Evolutionary conservation across 2,113 vertebrate genomes (phyloP), one percentile per base, ranked within the genome.

Genomic region (Todiramphus saurophagus): DNA sequence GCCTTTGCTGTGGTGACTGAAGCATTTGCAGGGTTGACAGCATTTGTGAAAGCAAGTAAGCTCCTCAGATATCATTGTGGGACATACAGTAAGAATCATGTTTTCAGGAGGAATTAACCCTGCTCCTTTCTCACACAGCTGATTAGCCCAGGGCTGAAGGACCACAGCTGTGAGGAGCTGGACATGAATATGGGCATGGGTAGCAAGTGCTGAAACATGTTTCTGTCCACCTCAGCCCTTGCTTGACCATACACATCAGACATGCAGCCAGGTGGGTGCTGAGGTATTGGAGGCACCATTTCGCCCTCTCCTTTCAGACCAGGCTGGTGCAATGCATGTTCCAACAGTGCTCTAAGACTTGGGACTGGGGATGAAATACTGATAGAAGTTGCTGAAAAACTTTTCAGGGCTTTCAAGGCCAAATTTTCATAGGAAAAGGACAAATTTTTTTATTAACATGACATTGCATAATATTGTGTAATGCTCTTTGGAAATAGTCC

Each of bases 211-310:
- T 2, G 3, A 72, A 75, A n/a, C 3, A 19, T 1, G 0, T 44
- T 67, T 78, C 53, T 3, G 3, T 30, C 14, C 41, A 21, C 50
- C 30, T 83, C 39, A 48, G 30, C 7, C 44, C 17, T 33, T 62
- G 15, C 39, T 77, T 66, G 35, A 43, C 44, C 1, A 0, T 28
- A 17, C 11, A 30, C 2, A 5, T 6, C 16, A 30, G 68, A 43
- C 0, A 0, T n/a, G 8, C 24, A 43, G 21, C n/a, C 41, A n/a
- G n/a, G 18, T 53, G 18, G 12, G 25, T n/a, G 35, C 39, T 66
- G 50, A 51, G 58, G 20, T 20, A 46, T 39, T 3, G 0, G 44
- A 88, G 3, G 37, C 7, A 59, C 51, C 16, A 20, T 35, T 88
- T 59, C 24, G 3, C 33, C 51, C 67, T 67, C 59, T 48, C 17